A percentile compares a stretch with the other conserved stretches of the same genome.
These are phyloP conservation scores for Gasterosteus aculeatus DNA, from an alignment of 2,113 vertebrate species.

Conservation along the genomic window DNA sequence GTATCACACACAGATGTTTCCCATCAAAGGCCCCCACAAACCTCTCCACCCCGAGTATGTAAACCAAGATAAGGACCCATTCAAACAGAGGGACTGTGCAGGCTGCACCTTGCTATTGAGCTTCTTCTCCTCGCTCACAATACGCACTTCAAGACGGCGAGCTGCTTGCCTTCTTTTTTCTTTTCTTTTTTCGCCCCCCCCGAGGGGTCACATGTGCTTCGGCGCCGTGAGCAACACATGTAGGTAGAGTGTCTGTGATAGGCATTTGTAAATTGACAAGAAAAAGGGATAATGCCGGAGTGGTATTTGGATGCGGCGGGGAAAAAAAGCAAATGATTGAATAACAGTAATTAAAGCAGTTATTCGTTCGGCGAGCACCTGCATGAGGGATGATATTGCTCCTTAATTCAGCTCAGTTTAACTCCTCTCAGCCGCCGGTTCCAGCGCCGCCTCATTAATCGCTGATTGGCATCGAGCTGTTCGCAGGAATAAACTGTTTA, in stretches of 20 bases:
- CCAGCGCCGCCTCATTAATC: slow-evolving; percentile 85
- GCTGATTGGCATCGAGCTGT: slow-evolving; percentile 85
- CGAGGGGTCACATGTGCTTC: slow-evolving; percentile 82
- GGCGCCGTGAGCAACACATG: slow-evolving; percentile 74
- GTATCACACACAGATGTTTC: slow-evolving; percentile 94
- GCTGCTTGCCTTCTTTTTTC: slow-evolving; percentile 66
- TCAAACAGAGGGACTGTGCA: slow-evolving; percentile 85
- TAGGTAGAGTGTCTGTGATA: slow-evolving; percentile 88
- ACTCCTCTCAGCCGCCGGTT: slow-evolving; percentile 84
- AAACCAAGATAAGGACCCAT: slow-evolving; percentile 85
- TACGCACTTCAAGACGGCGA: slow-evolving; percentile 72
- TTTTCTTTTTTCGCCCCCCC: background rate
- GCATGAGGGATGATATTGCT: slow-evolving; percentile 87
- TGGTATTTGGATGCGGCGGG: slow-evolving; percentile 80
- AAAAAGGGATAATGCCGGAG: slow-evolving; percentile 95
- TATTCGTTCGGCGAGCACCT: slow-evolving; percentile 99
- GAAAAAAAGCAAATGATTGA: slow-evolving; percentile 95
- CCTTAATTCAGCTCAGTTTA: slow-evolving; percentile 87
- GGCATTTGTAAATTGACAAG: slow-evolving; percentile 92
- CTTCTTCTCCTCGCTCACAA: slow-evolving; percentile 77
- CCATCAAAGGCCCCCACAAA: slow-evolving; percentile 85
- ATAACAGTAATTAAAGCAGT: slow-evolving; percentile 99
- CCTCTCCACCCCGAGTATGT: slow-evolving; percentile 83
- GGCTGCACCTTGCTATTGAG: slow-evolving; percentile 75
- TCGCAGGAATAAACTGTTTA: slow-evolving; percentile 85